phyloP scores from a whole-genome alignment of 2,888 invertebrate species.

The Lingula anatina region DNA sequence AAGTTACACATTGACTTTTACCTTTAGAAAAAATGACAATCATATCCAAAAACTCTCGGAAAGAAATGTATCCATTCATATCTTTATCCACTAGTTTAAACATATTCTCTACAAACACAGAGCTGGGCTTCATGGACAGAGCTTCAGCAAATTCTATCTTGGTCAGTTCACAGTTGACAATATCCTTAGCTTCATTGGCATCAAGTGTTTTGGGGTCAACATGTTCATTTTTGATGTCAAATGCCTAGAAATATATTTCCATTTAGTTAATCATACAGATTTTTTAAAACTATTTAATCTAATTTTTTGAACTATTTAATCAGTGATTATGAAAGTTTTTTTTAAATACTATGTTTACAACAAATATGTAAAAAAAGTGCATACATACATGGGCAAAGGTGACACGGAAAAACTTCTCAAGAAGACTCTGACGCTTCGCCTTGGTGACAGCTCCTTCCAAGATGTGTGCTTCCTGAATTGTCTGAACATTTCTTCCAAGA shows the following conservation, averaged over 20 bases:
- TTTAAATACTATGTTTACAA: too few species aligned
- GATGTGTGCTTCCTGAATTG: conserved; percentile 18
- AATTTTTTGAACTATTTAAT: too few species aligned
- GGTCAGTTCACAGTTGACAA: conserved; percentile 58
- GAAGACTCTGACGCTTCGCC: conserved; percentile 53
- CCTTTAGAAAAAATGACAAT: conserved; percentile 61
- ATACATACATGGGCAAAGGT: conserved; percentile 59
- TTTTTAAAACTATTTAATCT: background rate
- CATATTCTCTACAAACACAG: conserved; percentile 60
- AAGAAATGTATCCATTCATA: conserved; percentile 61
- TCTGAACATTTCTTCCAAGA: conserved; percentile 13
- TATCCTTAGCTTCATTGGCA: conserved; percentile 51
- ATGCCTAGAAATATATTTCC: conserved; percentile 28
- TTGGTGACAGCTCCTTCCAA: conserved; percentile 54
- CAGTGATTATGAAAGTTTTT: too few species aligned
- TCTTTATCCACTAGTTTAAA: conserved; percentile 60
- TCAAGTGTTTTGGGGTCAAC: conserved; percentile 11
- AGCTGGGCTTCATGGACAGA: conserved; percentile 57
- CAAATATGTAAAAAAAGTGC: too few species aligned
- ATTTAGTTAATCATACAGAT: too few species aligned
- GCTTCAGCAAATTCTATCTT: conserved; percentile 61
- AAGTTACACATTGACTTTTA: too few species aligned
- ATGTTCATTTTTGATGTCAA: conserved; percentile 15
- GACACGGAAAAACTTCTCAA: conserved; percentile 59
- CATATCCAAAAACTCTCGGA: conserved; percentile 62